Percentiles rank a stretch among this genome's conserved stretches.
Conservation (phyloP, 1,140 invertebrate genomes). For the Drosophila tristis region DNA sequence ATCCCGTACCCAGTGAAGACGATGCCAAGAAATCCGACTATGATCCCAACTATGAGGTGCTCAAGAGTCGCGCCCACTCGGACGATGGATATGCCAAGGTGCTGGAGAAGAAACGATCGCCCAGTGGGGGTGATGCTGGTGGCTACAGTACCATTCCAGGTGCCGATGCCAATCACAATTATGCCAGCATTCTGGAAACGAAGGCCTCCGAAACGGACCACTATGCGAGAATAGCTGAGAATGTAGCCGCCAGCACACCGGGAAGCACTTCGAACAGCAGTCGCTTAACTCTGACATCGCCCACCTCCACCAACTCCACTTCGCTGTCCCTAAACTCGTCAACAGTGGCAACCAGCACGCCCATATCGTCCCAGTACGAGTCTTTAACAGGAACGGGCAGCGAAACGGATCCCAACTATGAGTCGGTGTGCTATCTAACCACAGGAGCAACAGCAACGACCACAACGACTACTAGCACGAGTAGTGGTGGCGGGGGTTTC, state of each 20-base stretch:
- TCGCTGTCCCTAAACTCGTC: conserved; percentile 55
- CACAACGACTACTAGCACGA: conserved; percentile 31
- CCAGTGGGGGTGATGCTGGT: conserved; percentile 46
- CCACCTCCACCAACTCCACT: conserved; percentile 38
- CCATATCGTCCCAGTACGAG: conserved; percentile 86
- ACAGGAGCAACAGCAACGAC: conserved; percentile 46
- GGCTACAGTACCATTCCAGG: conserved; percentile 80
- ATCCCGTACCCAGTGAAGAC: conserved; percentile 52
- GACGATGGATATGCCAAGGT: conserved; percentile 84
- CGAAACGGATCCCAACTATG: conserved; percentile 90
- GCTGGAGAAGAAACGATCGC: conserved; percentile 70
- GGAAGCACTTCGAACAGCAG: conserved; percentile 29
- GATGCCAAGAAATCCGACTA: conserved; percentile 84
- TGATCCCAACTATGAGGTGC: conserved; percentile 90
- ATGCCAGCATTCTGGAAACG: conserved; percentile 80
- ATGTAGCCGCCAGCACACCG: conserved; percentile 23
- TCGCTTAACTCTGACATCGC: conserved; percentile 56
- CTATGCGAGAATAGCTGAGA: conserved; percentile 75
- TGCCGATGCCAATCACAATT: conserved; percentile 81
- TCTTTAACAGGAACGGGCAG: conserved; percentile 89
- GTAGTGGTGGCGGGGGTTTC: conserved; percentile 18
- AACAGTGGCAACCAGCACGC: conserved; percentile 67
- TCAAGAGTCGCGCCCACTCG: conserved; percentile 84
- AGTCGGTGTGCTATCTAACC: conserved; percentile 86
- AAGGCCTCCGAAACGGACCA: conserved; percentile 72